Conservation (phyloP, 2,113 vertebrate genomes). For the Spea multiplicata region DNA sequence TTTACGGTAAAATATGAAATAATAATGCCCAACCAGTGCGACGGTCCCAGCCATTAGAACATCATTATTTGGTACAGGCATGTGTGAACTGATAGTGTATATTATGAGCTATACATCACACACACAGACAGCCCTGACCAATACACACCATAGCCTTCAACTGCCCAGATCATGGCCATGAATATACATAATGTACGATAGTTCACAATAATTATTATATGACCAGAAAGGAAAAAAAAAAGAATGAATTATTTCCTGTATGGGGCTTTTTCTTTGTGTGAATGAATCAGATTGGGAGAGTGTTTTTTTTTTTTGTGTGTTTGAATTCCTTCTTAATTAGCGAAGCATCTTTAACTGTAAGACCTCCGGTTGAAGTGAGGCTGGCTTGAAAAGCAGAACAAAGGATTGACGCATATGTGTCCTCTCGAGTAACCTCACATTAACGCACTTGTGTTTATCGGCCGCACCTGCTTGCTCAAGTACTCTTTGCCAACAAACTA, state of each 20-base stretch:
- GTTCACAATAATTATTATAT: too few species aligned
- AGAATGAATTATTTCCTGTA: background rate
- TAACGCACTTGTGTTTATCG: slow-evolving; percentile 37
- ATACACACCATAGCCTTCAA: too few species aligned
- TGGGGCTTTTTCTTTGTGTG: slow-evolving; percentile 5
- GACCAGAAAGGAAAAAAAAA: too few species aligned
- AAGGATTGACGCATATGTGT: slow-evolving; percentile 50
- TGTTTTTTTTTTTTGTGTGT: slow-evolving; percentile 18
- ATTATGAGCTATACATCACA: too few species aligned
- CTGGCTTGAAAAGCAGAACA: slow-evolving; percentile 51
- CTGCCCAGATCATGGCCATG: too few species aligned
- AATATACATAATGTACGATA: too few species aligned
- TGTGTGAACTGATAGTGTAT: too few species aligned
- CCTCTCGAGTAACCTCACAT: slow-evolving; percentile 37
- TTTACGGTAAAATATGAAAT: too few species aligned
- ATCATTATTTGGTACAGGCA: too few species aligned
- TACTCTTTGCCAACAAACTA: slow-evolving; percentile 48
- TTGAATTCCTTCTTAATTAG: slow-evolving; percentile 46
- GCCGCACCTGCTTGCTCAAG: slow-evolving; percentile 49
- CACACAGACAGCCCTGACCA: too few species aligned
- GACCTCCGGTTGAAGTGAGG: slow-evolving; percentile 41
- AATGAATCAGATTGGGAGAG: slow-evolving; percentile 15
- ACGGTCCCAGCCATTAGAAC: too few species aligned
- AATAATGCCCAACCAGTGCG: too few species aligned
- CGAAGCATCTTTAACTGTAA: slow-evolving; percentile 40